Base-by-base conservation (phyloP, 2,888 invertebrate genomes). In the Leptinotarsa rubiginosa region DNA sequence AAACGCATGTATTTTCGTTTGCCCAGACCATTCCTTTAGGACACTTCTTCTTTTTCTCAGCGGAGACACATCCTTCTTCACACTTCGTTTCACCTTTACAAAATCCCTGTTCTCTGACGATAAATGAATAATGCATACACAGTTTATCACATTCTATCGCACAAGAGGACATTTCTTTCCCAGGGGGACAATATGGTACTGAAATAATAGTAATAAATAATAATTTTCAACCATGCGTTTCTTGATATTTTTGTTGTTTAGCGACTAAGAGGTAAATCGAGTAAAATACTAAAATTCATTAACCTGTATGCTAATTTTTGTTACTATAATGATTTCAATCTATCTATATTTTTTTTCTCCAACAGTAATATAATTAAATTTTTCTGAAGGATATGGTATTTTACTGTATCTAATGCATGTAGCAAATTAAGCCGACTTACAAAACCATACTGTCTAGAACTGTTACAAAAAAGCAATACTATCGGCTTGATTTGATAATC, bases 1-100 rank as follows among this genome's bases (percentile, higher is more conserved):
- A 88, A 1, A 96, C 95, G 83, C 97, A 97, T 0, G 92, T 93
- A 41, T 88, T 85, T 78, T 90, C 89, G 84, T 96, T 95, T 2
- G 94, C 90, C 93, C 95, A 95, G 69, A 90, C 89, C 78, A 89
- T 90, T 1, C 91, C 91, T 1, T 85, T 81, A 0, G 89, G 90
- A 81, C 96, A 96, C 4, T 12, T 86, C 80, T 74, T 49, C 47
- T 76, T 75, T 73, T 83, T 85, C 10, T 79, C 79, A 4, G 79
- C 79, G 4, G 83, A 78, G 0, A 86, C 84, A 78, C 88, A 88
- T 31, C 86, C 87, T 69, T 83, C 73, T 77, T 85, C 85, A 71
- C 87, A 87, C 70, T 89, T 89, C 81, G 89, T 84, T 70, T 88
- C 87, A 1, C 85, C 82, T n/a, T 78, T 74, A 80, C 92, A 92